phyloP scores from a whole-genome alignment of 2,888 invertebrate genomes.

The Phorcus lineatus region DNA sequence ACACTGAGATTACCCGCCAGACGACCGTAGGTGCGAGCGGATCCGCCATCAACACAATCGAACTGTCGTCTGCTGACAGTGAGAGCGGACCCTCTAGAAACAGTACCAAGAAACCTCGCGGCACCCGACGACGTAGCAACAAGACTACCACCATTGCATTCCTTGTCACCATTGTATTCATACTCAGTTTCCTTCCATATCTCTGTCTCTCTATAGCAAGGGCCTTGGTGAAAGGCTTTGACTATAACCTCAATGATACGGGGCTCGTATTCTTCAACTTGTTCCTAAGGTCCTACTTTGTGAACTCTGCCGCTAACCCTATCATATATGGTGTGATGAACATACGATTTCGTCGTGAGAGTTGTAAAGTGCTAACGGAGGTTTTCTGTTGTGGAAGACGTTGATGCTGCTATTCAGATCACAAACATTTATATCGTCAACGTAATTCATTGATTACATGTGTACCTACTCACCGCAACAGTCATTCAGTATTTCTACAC shows the following conservation, averaged over 20 bases:
- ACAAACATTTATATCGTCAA: too few species aligned
- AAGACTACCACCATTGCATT: conserved; percentile 57
- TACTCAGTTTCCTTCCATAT: conserved; percentile 59
- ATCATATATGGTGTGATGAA: conserved; percentile 61
- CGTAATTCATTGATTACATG: too few species aligned
- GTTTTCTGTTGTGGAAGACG: conserved; percentile 5
- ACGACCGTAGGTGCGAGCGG: not conserved
- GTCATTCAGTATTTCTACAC: too few species aligned
- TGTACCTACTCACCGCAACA: too few species aligned
- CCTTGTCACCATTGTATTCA: conserved; percentile 55
- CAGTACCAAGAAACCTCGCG: conserved; percentile 4
- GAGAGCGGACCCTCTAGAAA: conserved; percentile 10
- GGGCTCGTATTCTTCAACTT: conserved; percentile 48
- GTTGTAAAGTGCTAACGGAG: not conserved
- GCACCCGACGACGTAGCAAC: conserved; percentile 41
- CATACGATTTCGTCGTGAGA: conserved; percentile 44
- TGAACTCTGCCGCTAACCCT: conserved; percentile 59
- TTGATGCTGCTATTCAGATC: not conserved
- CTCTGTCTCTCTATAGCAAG: conserved; percentile 47
- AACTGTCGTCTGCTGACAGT: conserved; percentile 14
- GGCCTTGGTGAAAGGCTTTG: conserved; percentile 46
- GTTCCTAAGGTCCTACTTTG: conserved; percentile 58
- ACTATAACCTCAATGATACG: conserved; percentile 39
- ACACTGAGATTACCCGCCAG: conserved; percentile 7
- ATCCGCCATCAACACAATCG: not conserved